A percentile compares a stretch with the other conserved stretches of the same genome.
Evolutionary conservation across 2,113 vertebrate species (phyloP).

Genomic region (Ctenomys sociabilis): DNA sequence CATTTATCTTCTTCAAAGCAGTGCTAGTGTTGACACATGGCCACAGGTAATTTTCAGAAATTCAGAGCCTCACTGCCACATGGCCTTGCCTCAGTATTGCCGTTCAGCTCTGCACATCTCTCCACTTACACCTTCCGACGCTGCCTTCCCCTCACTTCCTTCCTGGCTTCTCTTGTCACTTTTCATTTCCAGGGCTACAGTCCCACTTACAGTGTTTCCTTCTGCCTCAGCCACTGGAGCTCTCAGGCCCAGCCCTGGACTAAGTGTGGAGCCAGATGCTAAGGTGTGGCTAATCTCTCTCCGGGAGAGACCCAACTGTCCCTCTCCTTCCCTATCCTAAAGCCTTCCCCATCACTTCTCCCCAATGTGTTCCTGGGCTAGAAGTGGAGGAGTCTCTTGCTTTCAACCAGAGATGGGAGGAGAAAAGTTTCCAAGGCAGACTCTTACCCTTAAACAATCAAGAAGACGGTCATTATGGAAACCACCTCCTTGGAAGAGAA

Average conservation of each 20-base stretch:
- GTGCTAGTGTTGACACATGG: neutral
- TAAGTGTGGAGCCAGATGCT: neutral
- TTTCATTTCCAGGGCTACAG: neutral
- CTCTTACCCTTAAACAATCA: rapidly evolving
- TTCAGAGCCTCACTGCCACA: neutral
- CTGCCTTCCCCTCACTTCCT: neutral
- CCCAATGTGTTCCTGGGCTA: neutral
- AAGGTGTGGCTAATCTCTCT: neutral
- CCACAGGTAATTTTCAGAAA: neutral
- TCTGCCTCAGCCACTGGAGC: neutral
- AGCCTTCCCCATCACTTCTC: neutral
- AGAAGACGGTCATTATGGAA: neutral
- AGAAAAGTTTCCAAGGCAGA: constrained; percentile 3
- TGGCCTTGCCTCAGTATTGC: neutral
- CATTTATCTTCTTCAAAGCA: constrained; percentile 5
- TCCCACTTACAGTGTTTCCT: neutral
- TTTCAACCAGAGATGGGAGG: neutral
- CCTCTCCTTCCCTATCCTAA: neutral
- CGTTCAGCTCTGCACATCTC: rapidly evolving
- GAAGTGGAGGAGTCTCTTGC: neutral
- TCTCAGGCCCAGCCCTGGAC: neutral
- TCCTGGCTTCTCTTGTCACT: neutral
- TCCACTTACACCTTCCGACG: neutral
- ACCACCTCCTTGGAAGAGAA: neutral
- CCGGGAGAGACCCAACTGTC: neutral